phyloP scores from a whole-genome alignment of 2,113 vertebrate species.

The Oostethus manadensis region DNA sequence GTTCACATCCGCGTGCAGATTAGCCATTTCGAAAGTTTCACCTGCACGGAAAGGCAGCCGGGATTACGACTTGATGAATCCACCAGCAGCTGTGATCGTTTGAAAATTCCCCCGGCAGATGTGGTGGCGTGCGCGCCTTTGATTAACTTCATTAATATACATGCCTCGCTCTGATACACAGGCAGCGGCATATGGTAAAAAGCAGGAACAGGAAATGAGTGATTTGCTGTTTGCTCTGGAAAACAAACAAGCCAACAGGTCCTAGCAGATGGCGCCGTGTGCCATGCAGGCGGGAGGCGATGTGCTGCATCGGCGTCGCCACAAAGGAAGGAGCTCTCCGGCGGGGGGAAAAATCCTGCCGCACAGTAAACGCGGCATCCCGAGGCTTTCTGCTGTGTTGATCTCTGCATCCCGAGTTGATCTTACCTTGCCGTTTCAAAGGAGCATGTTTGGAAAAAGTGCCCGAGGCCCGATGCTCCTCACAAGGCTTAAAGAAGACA shows the following conservation, averaged over 20 bases:
- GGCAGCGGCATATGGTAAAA: conserved; percentile 95
- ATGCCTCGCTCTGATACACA: conserved; percentile 88
- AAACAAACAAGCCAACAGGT: conserved; percentile 99
- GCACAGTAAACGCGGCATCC: conserved; percentile 68
- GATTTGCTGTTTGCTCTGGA: conserved; percentile 98
- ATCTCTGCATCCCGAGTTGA: conserved; percentile 64
- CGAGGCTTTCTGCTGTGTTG: conserved; percentile 62
- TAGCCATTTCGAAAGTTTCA: conserved; percentile 15
- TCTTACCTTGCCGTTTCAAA: conserved; percentile 63
- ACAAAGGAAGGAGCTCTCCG: conserved; percentile 62
- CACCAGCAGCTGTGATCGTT: conserved; percentile 42
- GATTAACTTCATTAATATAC: conserved; percentile 97
- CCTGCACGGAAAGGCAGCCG: conserved; percentile 19
- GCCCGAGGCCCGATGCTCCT: conserved; percentile 57
- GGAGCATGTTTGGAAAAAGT: conserved; percentile 55
- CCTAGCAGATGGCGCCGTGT: conserved; percentile 91
- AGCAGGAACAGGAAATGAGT: conserved; percentile 91
- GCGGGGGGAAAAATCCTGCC: conserved; percentile 58
- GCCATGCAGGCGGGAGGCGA: conserved; percentile 79
- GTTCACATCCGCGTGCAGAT: not conserved
- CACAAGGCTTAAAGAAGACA: conserved; percentile 60
- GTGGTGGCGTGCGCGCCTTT: conserved; percentile 69
- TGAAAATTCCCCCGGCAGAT: conserved; percentile 61
- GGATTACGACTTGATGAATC: conserved; percentile 38
- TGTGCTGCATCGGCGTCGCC: conserved; percentile 57